Base-by-base conservation (phyloP, 2,888 invertebrate genomes). In the Exephanes ischioxanthus region DNA sequence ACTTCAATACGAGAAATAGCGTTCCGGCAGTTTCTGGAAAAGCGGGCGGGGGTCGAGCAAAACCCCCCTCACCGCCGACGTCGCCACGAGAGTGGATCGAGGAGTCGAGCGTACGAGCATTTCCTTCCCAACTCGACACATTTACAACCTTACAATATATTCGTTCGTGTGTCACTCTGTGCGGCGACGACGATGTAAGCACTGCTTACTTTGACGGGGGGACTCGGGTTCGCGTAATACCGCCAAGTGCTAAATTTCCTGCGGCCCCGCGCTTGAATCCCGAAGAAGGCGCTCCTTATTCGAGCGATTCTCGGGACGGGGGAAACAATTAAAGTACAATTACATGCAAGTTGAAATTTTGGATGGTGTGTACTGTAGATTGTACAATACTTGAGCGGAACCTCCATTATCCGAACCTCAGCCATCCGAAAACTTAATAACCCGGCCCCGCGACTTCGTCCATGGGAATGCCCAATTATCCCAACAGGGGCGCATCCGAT, bases 1-100 rank as follows among this genome's bases (percentile, higher is more conserved):
- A 76, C 87, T 88, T 88, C 90, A 87, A 90, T 89, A 85, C 88
- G 83, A 84, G 87, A 88, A 88, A 89, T 88, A 85, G 84, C 73
- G 55, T 66, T 73, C 45, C 66, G 66, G 55, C 55, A 30, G 22
- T 58, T 72, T 41, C 63, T 80, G 33, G 16, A 63, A 55, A 73
- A 30, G 37, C 58, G 16, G 37, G 19, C 58, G 41, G 67, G 67
- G 53, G 55, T 16, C 19, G 58, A 58, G 48, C n/a, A 19, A 33
- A 6, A 16, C 3, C 58, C 4, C 41, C 37, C n/a, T 6, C 14
- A 0, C 3, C 61, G 19, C 55, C 55, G 55, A 19, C 58, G 22
- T 26, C 58, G 26, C 14, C 55, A 26, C 30, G 33, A 63, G 41
- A 67, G 53, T 41, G 66, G 77, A 51, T 67, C 76, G 67, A 37